Percentiles rank a stretch among this genome's conserved stretches.
phyloP scores from a whole-genome alignment of 2,888 invertebrate genomes.

The Pediacus dermestoides region DNA sequence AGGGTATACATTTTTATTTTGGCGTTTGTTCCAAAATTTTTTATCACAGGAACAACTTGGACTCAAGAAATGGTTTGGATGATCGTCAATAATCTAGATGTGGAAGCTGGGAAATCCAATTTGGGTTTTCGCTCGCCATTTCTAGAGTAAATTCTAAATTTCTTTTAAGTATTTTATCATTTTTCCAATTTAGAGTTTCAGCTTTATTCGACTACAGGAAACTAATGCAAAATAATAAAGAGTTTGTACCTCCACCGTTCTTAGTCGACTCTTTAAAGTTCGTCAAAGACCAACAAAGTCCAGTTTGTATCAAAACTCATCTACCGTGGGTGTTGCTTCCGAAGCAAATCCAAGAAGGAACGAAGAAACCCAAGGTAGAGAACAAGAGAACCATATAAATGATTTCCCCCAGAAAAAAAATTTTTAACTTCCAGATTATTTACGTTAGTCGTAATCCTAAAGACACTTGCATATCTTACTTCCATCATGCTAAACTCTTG shows the following conservation, averaged over 20 bases:
- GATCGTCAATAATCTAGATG: constrained; percentile 61
- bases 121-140: constrained; percentile 66
- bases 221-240: constrained; percentile 35
- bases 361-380: constrained; percentile 44
- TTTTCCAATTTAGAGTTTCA: constrained; percentile 29
- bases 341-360: constrained; percentile 45
- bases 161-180: constrained; percentile 2
- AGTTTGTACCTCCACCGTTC: constrained; percentile 35
- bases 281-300: constrained; percentile 27
- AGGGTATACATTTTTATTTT: constrained; percentile 13
- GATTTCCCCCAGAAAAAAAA: not conserved
- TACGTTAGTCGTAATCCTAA: constrained; percentile 71
- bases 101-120: constrained; percentile 53
- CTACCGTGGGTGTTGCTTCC: constrained; percentile 61
- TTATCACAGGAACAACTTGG: constrained; percentile 67
- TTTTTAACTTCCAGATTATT: constrained; percentile 54
- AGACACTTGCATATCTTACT: constrained; percentile 69
- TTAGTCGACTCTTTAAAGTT: constrained; percentile 35
- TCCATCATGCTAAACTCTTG: constrained; percentile 61
- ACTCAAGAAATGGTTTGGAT: constrained; percentile 73
- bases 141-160: constrained; percentile 57
- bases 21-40: constrained; percentile 1
- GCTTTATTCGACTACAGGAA: constrained; percentile 48
- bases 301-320: constrained; percentile 62
- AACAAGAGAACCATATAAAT: constrained; percentile 5